Base-by-base conservation (phyloP, 2,888 invertebrate genomes). In the Conus canariensis region DNA sequence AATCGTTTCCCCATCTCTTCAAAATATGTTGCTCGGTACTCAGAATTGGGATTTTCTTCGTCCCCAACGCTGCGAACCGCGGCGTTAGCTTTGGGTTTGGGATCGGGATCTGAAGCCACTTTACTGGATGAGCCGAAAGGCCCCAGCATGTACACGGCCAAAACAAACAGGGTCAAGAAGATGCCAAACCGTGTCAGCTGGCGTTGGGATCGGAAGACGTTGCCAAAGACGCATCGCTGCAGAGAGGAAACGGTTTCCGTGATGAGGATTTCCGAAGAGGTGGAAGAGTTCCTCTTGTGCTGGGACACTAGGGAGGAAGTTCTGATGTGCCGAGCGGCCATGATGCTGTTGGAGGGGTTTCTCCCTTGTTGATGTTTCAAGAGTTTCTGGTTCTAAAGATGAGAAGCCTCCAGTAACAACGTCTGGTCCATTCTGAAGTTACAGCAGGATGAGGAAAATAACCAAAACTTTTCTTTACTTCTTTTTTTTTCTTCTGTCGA, bases 191-290 rank as follows among this genome's bases (percentile, higher is more conserved):
- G 86, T 4, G 45, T 64, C 30, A 86, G 67, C 45, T 86, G 86
- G 30, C 86, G 86, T 67, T 86, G 86, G 9, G 86, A 86, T 9
- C 86, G 86, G 67, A 86, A 86, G 16, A 86, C 64, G 86, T 86
- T 86, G 59, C 86, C 86, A n/a, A 60, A 86, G 60, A 86, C 30
- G 30, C 86, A 86, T 0, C 86, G 86, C 19, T 86, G 86, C 16
- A 86, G 60, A 7, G 86, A 86, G 86, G 86, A 86, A 16, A 86
- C 86, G 7, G 64, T 86, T 9, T 86, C 86, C 19, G 64, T 67
- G 30, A 64, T 25, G 60, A 67, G 86, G 64, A 30, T 64, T 64
- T 86, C 86, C 22, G 85, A 85, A 0, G 86, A 86, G 16, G 67
- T 45, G 30, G 86, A 64, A 0, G 64, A 14, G 30, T 10, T 64